A percentile compares a stretch with the other conserved stretches of the same genome.
Evolutionary conservation across 2,113 vertebrate genomes (phyloP).

Genomic region (Dasyprocta punctata): DNA sequence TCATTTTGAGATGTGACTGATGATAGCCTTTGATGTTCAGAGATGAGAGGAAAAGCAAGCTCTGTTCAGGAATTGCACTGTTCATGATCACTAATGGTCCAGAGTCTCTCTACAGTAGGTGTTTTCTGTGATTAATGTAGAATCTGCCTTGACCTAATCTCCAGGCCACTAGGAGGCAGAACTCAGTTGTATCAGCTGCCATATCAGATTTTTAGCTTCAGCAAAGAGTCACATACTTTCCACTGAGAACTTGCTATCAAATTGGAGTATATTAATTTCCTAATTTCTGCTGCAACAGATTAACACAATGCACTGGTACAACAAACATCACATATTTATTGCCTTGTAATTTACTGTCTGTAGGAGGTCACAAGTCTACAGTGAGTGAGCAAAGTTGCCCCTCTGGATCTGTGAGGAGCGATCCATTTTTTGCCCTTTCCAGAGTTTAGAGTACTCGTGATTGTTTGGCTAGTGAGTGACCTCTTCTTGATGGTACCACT

Average conservation of each 20-base stretch:
- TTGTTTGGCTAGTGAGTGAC: not conserved
- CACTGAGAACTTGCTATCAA: not conserved
- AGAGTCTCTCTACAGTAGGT: not conserved
- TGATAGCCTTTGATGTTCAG: not conserved
- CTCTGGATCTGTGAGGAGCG: not conserved
- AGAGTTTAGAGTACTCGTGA: not conserved
- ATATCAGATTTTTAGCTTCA: not conserved
- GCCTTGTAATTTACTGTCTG: not conserved
- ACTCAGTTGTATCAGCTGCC: not conserved
- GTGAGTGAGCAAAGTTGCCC: not conserved
- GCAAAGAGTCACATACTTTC: conserved; percentile 51
- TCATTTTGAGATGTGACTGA: not conserved
- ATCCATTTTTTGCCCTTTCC: not conserved
- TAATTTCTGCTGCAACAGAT: not conserved
- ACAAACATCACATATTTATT: not conserved
- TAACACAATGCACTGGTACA: not conserved
- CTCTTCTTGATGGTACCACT: not conserved
- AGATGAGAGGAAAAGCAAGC: not conserved
- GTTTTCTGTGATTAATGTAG: not conserved
- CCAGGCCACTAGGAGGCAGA: not conserved
- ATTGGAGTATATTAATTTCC: not conserved
- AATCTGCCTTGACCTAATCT: not conserved
- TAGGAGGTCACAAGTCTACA: not conserved
- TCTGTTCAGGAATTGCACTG: no score
- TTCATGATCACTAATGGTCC: no score